Evolutionary conservation across 1,140 invertebrate species (phyloP), one percentile per base, ranked within the genome.

Genomic region (Leucophenga varia): DNA sequence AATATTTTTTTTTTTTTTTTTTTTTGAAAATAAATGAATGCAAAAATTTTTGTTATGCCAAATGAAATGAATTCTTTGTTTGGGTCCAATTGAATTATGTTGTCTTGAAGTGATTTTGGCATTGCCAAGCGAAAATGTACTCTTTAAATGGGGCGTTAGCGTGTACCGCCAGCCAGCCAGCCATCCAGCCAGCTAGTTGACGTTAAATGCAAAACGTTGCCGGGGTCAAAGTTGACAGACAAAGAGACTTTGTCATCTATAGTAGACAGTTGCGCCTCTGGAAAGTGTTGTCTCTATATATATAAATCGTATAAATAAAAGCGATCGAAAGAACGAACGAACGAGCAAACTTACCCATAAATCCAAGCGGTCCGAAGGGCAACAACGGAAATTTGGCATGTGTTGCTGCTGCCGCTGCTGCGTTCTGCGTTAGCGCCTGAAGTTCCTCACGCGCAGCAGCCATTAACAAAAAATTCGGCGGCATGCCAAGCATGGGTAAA

Each of bases 301-400:
- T n/a, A n/a, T n/a, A n/a, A n/a, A n/a, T n/a, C n/a, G n/a, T n/a
- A n/a, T n/a, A n/a, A n/a, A n/a, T n/a, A n/a, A n/a, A n/a, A n/a
- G n/a, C n/a, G n/a, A n/a, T n/a, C n/a, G n/a, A n/a, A n/a, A n/a
- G n/a, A n/a, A n/a, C n/a, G n/a, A n/a, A n/a, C n/a, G n/a, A n/a
- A n/a, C n/a, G n/a, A n/a, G n/a, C n/a, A n/a, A 14, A 72, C 72
- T 72, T 43, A 74, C 72, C 72, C 59, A 74, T 72, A 67, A 90
- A 83, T 77, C 86, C 86, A 55, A 90, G 84, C 57, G 88, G 89
- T 79, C 86, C 90, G 82, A 90, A 92, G 31, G 79, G 80, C 56
- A 83, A 79, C 51, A 88, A 84, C 50, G 86, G 84, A 53, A 87
- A 73, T 49, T 73, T 73, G 50, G 65, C 64, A 30, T 70, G 65